Evolutionary conservation across 2,797 vertebrate genomes (phyloP).

Genomic region (Myripristis murdjan): DNA sequence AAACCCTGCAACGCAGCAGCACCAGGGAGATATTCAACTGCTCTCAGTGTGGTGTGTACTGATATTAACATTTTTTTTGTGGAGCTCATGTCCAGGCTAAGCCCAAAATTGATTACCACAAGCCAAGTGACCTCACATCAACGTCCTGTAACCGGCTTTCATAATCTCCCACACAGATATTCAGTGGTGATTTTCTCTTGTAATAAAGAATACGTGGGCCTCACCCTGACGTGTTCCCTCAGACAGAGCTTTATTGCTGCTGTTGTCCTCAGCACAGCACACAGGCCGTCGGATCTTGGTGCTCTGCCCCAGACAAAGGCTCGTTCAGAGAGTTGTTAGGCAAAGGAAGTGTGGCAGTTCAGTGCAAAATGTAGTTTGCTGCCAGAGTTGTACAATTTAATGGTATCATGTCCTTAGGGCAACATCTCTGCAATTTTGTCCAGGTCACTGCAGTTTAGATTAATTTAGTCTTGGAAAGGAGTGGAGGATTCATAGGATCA

Average conservation of each 20-base stretch:
- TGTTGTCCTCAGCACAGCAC: slow-evolving; percentile 19
- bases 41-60: slow-evolving; percentile 13
- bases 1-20: slow-evolving; percentile 49
- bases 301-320: slow-evolving; percentile 26
- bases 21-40: slow-evolving; percentile 36
- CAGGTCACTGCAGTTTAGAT: slow-evolving; percentile 74
- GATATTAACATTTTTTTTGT: slow-evolving; percentile 44
- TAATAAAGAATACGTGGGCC: slow-evolving; percentile 14
- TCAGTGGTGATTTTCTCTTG: slow-evolving; percentile 21
- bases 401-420: slow-evolving; percentile 56
- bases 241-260: slow-evolving; percentile 6
- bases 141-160: slow-evolving; percentile 22
- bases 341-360: slow-evolving; percentile 62
- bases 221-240: background rate
- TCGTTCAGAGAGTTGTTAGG: slow-evolving; percentile 47
- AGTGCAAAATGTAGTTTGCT: slow-evolving; percentile 40
- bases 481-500: slow-evolving; percentile 43
- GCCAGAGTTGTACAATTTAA: slow-evolving; percentile 51
- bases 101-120: slow-evolving; percentile 53
- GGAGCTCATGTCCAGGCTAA: slow-evolving; percentile 37
- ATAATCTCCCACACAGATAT: slow-evolving; percentile 39
- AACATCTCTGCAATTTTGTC: slow-evolving; percentile 64
- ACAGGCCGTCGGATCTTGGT: slow-evolving; percentile 7
- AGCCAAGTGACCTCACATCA: slow-evolving; percentile 36
- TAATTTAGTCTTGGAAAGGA: slow-evolving; percentile 47